phyloP scores from a whole-genome alignment of 2,113 vertebrate genomes.

The Pterocles burchelli region DNA sequence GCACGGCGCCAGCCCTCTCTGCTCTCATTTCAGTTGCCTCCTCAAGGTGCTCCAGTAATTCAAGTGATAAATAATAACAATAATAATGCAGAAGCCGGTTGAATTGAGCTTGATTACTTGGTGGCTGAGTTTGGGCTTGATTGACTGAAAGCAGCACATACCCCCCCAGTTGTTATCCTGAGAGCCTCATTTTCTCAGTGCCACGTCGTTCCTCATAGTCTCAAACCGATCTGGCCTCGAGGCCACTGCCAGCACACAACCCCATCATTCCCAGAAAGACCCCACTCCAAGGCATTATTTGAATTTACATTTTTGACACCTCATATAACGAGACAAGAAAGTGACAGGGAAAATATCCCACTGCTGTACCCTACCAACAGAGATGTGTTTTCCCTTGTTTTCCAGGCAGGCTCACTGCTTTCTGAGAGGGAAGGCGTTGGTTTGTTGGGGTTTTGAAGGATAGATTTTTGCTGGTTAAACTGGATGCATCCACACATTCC shows the following conservation, averaged over 20 bases:
- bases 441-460: neutral
- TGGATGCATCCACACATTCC: neutral
- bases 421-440: neutral
- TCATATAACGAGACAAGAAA: conserved; percentile 16
- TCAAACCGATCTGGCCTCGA: neutral
- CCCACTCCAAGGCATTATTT: neutral
- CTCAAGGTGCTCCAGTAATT: conserved; percentile 62
- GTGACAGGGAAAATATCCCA: neutral
- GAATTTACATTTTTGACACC: conserved; percentile 7
- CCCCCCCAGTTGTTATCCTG: conserved; percentile 23
- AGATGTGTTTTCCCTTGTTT: neutral
- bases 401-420: neutral
- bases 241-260: neutral
- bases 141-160: conserved; percentile 51
- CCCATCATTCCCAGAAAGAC: conserved; percentile 2
- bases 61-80: conserved; percentile 71
- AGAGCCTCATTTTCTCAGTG: conserved; percentile 48
- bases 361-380: neutral
- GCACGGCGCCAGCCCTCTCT: neutral
- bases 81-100: conserved; percentile 33
- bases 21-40: conserved; percentile 37
- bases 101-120: conserved; percentile 66
- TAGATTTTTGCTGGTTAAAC: neutral
- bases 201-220: neutral
- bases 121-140: conserved; percentile 49